A percentile compares a stretch with the other conserved stretches of the same genome.
Conservation (phyloP, 1,140 invertebrate genomes). For the Nilaparvata lugens region DNA sequence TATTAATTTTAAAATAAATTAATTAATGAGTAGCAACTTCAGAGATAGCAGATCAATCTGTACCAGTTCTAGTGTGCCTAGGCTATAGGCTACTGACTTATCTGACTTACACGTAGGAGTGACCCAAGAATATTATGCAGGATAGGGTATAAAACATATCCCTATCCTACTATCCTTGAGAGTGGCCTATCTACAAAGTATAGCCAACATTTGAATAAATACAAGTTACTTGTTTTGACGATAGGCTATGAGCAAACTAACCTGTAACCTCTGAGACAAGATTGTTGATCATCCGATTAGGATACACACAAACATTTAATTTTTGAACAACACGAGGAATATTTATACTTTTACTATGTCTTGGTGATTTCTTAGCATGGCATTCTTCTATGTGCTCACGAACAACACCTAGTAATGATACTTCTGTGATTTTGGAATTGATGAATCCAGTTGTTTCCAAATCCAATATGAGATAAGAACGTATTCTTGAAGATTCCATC, state of each 20-base stretch:
- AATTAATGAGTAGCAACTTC: no score
- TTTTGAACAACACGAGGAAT: slow-evolving; percentile 50
- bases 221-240: no score
- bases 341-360: background rate
- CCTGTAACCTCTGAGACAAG: slow-evolving; percentile 42
- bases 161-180: no score
- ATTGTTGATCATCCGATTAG: slow-evolving; percentile 40
- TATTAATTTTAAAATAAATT: no score
- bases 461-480: slow-evolving; percentile 52
- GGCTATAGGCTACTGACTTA: no score
- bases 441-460: slow-evolving; percentile 54
- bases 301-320: slow-evolving; percentile 50
- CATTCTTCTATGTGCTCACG: slow-evolving; percentile 35
- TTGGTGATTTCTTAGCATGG: slow-evolving; percentile 14
- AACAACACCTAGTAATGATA: slow-evolving; percentile 43
- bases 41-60: no score
- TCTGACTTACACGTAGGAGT: no score
- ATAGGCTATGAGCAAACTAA: slow-evolving; percentile 29
- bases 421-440: slow-evolving; percentile 49
- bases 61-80: no score
- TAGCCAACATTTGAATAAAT: no score
- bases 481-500: slow-evolving; percentile 28
- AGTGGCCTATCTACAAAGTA: no score
- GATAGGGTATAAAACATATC: no score
- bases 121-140: no score